Conservation (phyloP, 2,888 invertebrate species). For the Eupeodes latifasciatus region DNA sequence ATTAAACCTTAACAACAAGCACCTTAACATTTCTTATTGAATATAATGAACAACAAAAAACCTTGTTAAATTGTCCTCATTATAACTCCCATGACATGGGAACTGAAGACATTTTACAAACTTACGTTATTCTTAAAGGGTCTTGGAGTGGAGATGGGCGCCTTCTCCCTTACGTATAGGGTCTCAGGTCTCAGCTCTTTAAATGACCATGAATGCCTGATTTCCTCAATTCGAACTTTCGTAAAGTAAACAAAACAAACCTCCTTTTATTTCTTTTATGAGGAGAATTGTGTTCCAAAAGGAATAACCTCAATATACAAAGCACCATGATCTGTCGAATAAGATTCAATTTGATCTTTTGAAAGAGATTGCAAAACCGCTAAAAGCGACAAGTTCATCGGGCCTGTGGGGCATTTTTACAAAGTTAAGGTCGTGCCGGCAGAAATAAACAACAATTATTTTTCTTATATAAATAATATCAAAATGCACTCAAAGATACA, state of each 20-base stretch:
- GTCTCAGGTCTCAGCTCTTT: neutral
- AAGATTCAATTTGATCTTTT: neutral
- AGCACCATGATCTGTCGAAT: neutral
- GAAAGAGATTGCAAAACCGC: constrained; percentile 13
- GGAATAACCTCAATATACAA: too few species aligned
- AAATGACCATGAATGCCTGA: constrained; percentile 5
- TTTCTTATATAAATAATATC: neutral
- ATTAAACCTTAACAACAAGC: neutral
- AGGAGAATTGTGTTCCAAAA: neutral
- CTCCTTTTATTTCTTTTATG: constrained; percentile 4
- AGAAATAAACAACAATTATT: constrained; percentile 2
- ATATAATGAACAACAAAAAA: neutral
- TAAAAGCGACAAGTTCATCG: constrained; percentile 22
- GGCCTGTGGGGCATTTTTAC: neutral
- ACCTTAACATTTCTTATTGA: neutral
- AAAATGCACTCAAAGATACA: neutral
- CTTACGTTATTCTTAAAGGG: neutral
- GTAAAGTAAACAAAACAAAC: constrained; percentile 3
- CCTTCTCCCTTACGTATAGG: neutral
- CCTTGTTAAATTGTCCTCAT: neutral
- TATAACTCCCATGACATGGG: neutral
- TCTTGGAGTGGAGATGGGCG: neutral
- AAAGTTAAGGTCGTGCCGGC: constrained; percentile 30
- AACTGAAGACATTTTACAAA: neutral
- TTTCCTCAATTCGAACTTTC: constrained; percentile 29